Evolutionary conservation across 2,113 vertebrate genomes (phyloP).

Genomic region (Pseudolaguvia tuberculata): DNA sequence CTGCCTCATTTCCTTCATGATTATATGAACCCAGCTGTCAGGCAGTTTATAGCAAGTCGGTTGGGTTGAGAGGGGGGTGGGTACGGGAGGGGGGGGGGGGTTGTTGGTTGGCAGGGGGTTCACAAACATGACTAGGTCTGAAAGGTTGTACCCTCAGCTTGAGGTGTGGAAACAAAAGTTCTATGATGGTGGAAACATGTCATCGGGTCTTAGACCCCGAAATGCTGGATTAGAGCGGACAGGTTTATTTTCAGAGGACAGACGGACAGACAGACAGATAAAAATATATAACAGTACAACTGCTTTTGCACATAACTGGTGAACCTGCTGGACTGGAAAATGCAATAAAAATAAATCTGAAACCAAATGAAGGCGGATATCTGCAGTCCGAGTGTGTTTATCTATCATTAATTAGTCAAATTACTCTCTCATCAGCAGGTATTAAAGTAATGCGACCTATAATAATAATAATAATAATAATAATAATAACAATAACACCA

Average conservation of each 20-base stretch:
- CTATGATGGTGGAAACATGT: slow-evolving; percentile 27
- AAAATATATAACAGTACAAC: slow-evolving; percentile 45
- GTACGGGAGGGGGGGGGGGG: too few relatives aligned
- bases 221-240: slow-evolving; percentile 42
- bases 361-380: slow-evolving; percentile 13
- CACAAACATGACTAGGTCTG: slow-evolving; percentile 25
- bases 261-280: slow-evolving; percentile 43
- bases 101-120: too few relatives aligned
- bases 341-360: not conserved
- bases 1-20: not conserved
- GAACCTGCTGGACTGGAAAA: not conserved
- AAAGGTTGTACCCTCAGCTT: slow-evolving; percentile 14
- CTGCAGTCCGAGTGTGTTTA: not conserved
- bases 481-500: not conserved
- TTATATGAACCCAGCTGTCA: slow-evolving; percentile 10
- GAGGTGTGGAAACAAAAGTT: slow-evolving; percentile 27
- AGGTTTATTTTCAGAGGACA: slow-evolving; percentile 46
- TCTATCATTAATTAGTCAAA: not conserved
- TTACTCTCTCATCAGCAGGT: not conserved
- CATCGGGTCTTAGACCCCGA: slow-evolving; percentile 6
- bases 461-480: not conserved
- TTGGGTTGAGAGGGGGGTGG: too few relatives aligned
- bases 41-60: slow-evolving; percentile 43
- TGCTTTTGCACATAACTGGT: slow-evolving; percentile 7
- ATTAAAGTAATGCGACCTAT: slow-evolving; percentile 2